Percentiles rank a stretch among this genome's conserved stretches.
phyloP scores from a whole-genome alignment of 2,113 vertebrate species.

The Nycticorax nycticorax region DNA sequence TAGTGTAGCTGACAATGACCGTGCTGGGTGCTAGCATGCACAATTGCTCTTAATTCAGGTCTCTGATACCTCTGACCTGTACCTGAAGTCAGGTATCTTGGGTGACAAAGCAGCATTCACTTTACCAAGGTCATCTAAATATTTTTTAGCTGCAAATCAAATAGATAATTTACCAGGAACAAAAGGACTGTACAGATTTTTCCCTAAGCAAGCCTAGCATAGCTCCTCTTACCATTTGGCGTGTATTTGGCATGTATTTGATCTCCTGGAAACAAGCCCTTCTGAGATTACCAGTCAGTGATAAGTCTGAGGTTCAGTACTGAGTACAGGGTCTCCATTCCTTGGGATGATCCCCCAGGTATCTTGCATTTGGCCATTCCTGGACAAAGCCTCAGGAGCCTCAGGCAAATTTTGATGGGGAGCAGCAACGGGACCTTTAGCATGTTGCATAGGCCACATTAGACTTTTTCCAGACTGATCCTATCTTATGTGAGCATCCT shows the following conservation, averaged over 20 bases:
- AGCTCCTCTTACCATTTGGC: neutral
- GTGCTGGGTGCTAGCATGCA: rapidly evolving
- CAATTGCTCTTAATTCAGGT: neutral
- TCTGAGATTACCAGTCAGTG: neutral
- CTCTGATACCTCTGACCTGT: neutral
- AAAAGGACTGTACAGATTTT: neutral
- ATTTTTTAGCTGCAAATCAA: neutral
- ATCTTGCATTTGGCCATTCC: neutral
- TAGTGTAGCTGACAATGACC: neutral
- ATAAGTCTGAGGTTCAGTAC: neutral
- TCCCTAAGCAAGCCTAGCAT: neutral
- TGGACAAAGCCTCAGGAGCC: neutral
- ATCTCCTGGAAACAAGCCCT: neutral
- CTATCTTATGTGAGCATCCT: neutral
- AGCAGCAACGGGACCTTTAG: neutral
- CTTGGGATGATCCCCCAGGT: neutral
- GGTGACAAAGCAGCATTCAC: neutral
- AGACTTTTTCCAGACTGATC: neutral
- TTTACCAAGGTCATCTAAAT: neutral
- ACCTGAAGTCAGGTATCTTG: neutral
- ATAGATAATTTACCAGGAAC: neutral
- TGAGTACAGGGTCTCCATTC: neutral
- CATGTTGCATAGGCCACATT: neutral
- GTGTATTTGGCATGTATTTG: neutral
- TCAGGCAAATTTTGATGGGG: neutral